phyloP scores from a whole-genome alignment of 2,888 invertebrate species.

The Sympetrum striolatum region DNA sequence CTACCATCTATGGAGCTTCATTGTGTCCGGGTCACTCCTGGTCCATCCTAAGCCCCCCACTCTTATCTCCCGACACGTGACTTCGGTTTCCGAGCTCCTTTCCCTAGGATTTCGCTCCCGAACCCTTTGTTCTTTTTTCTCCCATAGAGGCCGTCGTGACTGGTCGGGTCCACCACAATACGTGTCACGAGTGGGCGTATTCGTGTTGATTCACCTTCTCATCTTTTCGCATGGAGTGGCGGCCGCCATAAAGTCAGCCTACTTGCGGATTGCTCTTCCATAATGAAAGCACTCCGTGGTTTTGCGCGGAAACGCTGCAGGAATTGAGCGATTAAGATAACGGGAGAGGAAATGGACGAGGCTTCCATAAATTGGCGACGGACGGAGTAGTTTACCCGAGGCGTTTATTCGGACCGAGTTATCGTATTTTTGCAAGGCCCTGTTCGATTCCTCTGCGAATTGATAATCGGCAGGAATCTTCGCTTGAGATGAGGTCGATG shows the following conservation, averaged over 20 bases:
- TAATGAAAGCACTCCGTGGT: neutral
- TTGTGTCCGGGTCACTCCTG: neutral
- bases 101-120: neutral
- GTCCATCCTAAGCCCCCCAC: neutral
- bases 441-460: neutral
- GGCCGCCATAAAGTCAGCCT: neutral
- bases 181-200: neutral
- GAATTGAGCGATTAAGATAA: neutral
- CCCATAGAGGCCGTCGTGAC: neutral
- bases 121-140: neutral
- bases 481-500: too few relatives aligned
- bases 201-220: neutral
- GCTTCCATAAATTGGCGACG: neutral
- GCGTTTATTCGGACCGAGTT: neutral
- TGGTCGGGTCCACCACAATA: neutral
- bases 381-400: neutral
- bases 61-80: neutral
- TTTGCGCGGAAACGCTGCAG: neutral
- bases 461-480: too few relatives aligned
- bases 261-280: neutral
- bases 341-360: neutral
- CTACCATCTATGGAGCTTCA: neutral
- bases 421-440: neutral
- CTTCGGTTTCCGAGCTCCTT: neutral
- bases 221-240: neutral